A percentile compares a stretch with the other conserved stretches of the same genome.
These are phyloP conservation scores for Pachyramphus minor DNA, from an alignment of 2,113 vertebrate species.

Conservation along the genomic window DNA sequence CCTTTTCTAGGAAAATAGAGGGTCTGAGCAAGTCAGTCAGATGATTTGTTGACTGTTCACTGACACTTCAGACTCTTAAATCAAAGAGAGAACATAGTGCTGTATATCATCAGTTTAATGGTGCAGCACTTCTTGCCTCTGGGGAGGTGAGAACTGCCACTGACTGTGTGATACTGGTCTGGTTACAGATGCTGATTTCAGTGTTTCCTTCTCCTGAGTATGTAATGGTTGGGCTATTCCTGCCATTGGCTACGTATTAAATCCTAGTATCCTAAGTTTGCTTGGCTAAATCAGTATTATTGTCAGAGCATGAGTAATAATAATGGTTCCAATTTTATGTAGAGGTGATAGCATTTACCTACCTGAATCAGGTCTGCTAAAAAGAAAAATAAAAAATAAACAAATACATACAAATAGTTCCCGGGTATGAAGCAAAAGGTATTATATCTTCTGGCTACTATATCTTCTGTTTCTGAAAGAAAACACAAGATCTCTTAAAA, in stretches of 20 bases:
- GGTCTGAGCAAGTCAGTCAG: not conserved
- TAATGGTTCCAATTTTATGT: not conserved
- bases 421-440: not conserved
- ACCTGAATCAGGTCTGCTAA: not conserved
- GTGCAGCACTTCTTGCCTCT: not conserved
- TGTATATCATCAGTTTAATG: not conserved
- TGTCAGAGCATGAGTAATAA: not conserved
- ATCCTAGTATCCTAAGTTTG: not conserved
- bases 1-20: not conserved
- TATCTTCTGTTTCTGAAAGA: no score
- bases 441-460: not conserved
- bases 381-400: not conserved
- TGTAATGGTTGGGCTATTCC: not conserved
- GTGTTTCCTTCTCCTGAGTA: not conserved
- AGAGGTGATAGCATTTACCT: not conserved
- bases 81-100: not conserved
- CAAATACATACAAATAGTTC: not conserved
- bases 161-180: not conserved
- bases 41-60: not conserved
- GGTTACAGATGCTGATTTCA: not conserved
- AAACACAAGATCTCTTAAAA: not conserved
- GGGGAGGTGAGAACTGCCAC: not conserved
- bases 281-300: not conserved
- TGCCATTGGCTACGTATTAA: not conserved
- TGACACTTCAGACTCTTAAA: not conserved